Conservation (phyloP, 2,888 invertebrate species). For the Ornithoptera alexandrae region DNA sequence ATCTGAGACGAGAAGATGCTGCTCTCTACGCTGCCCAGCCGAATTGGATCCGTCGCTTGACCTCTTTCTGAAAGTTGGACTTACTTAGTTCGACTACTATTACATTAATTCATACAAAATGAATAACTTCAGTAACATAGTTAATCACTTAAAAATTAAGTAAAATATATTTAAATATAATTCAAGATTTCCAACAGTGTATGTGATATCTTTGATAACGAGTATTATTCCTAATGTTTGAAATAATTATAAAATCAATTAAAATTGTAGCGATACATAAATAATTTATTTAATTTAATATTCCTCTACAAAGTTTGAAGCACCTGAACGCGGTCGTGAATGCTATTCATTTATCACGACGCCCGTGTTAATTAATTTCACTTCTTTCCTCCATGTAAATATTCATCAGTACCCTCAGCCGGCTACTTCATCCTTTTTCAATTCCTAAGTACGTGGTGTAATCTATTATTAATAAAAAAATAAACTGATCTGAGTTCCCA, state of each 20-base stretch:
- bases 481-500: too few relatives aligned
- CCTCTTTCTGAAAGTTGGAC: too few relatives aligned
- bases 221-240: not conserved
- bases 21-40: too few relatives aligned
- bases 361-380: constrained; percentile 11
- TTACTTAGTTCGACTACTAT: too few relatives aligned
- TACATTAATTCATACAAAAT: too few relatives aligned
- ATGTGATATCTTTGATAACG: too few relatives aligned
- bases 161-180: too few relatives aligned
- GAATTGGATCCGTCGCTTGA: too few relatives aligned
- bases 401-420: not conserved
- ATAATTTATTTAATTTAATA: constrained; percentile 5
- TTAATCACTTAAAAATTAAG: too few relatives aligned
- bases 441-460: not conserved
- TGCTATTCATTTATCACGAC: constrained; percentile 6
- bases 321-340: constrained; percentile 4
- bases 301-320: not conserved
- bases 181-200: too few relatives aligned
- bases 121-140: too few relatives aligned
- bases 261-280: not conserved
- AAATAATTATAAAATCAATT: not conserved
- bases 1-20: too few relatives aligned
- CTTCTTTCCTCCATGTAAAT: constrained; percentile 7
- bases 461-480: not conserved
- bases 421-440: not conserved